A percentile compares a stretch with the other conserved stretches of the same genome.
Evolutionary conservation across 2,113 vertebrate genomes (phyloP).

Genomic region (Dolichotis patagonum): DNA sequence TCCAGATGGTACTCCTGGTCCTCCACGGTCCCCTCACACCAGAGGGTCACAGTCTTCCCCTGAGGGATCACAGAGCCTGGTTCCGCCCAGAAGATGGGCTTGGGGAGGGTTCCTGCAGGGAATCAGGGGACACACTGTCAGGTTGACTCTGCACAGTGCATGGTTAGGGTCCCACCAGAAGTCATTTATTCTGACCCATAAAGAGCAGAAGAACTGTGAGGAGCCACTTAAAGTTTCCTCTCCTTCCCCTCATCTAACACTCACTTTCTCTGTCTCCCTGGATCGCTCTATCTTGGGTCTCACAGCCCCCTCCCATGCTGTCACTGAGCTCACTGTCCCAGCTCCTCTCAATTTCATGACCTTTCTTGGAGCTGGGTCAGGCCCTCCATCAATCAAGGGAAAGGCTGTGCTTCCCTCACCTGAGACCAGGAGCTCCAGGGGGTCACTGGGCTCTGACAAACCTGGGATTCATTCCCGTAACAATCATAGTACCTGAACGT

Average conservation of each 20-base stretch:
- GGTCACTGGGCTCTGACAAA: background rate
- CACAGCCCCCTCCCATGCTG: background rate
- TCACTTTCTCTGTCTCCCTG: background rate
- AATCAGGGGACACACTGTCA: fast-evolving
- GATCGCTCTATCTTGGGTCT: background rate
- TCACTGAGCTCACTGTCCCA: background rate
- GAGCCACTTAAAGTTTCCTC: no score
- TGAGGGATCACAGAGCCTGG: background rate
- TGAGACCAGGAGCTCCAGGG: background rate
- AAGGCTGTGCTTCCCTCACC: fast-evolving
- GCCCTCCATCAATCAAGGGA: background rate
- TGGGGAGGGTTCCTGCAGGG: background rate
- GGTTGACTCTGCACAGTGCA: background rate
- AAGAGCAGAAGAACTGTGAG: no score
- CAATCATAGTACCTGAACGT: background rate
- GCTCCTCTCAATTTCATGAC: background rate
- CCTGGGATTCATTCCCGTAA: background rate
- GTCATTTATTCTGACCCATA: no score
- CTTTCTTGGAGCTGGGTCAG: background rate
- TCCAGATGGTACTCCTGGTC: background rate
- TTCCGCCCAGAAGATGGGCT: background rate
- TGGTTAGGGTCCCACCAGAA: no score
- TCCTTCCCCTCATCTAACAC: no score
- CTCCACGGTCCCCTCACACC: background rate
- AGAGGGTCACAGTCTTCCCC: background rate